Evolutionary conservation across 2,888 invertebrate genomes (phyloP), one percentile per base, ranked within the genome.

Genomic region (Pilophorus perplexus): DNA sequence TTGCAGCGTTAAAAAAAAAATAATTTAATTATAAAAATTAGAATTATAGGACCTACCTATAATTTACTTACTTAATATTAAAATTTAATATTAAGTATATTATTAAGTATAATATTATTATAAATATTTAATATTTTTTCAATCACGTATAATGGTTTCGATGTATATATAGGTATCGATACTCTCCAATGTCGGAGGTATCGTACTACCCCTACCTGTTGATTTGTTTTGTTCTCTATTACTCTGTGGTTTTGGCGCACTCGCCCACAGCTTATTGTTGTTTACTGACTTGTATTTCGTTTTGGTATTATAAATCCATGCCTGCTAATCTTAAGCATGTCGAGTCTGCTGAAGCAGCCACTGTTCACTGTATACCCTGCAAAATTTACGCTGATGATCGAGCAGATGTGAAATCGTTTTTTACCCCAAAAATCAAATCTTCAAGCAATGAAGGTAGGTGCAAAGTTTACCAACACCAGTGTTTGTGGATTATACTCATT

Each of bases 291-390:
- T 10, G 33, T 33, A 6, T 33, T 33, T 33, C 33, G 10, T 33
- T 12, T 10, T 46, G 22, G 23, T 4, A 1, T 12, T n/a, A 20
- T 12, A 23, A 23, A n/a, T 23, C 10, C 2, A 46, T 46, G 46
- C 2, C 46, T 2, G 6, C 23, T 23, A 46, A 10, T 23, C n/a
- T 46, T 22, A 52, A 52, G 10, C 52, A 28, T 14, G 18, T 52
- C 25, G 14, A 52, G 16, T 52, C 52, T 16, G 65, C 54, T 10
- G 44, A 65, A 16, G 18, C 27, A 20, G 54, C 44, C 12, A 76
- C 78, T 14, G 74, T 87, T 0, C 89, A 90, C 76, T 87, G 83
- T 68, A 77, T 90, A 68, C 90, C 90, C 0, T 89, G 87, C 69
- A 85, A 83, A 78, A 84, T 90, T 22, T 80, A 85, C 66, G 83